Evolutionary conservation across 2,888 invertebrate species (phyloP).

Genomic region (Nudaria mundana): DNA sequence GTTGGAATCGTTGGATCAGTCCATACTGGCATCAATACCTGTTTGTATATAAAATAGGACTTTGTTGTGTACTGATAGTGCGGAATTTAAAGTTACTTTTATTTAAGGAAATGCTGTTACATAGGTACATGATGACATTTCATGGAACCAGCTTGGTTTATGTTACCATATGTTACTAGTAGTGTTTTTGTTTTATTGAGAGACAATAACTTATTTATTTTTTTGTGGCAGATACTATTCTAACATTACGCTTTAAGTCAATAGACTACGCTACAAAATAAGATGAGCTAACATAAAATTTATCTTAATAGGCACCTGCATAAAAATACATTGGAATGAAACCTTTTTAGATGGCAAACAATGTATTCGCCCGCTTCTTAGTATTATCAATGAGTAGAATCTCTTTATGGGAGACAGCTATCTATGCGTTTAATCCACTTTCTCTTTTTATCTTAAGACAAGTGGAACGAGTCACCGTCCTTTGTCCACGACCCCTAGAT

Average conservation of each 20-base stretch:
- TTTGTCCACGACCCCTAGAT: conserved; percentile 62
- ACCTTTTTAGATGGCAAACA: conserved; percentile 41
- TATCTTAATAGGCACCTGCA: conserved; percentile 45
- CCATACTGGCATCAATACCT: too few relatives aligned
- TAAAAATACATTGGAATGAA: conserved; percentile 41
- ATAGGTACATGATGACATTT: too few relatives aligned
- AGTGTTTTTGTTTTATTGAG: too few relatives aligned
- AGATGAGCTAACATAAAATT: conserved; percentile 37
- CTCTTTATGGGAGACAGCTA: conserved; percentile 47
- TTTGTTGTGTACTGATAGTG: too few relatives aligned
- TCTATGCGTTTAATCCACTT: conserved; percentile 76
- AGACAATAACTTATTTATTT: too few relatives aligned
- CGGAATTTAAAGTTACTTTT: too few relatives aligned
- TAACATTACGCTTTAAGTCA: conserved; percentile 15
- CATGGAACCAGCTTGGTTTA: too few relatives aligned
- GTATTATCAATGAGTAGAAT: conserved; percentile 32
- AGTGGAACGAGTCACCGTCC: conserved; percentile 58
- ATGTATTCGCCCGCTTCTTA: conserved; percentile 30
- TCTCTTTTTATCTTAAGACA: conserved; percentile 68
- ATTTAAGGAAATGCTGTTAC: too few relatives aligned
- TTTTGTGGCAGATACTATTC: too few relatives aligned
- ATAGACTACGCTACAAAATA: conserved; percentile 30
- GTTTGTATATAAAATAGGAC: too few relatives aligned
- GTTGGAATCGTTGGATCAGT: too few relatives aligned
- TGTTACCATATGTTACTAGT: too few relatives aligned